These are phyloP conservation scores for Antheraea pernyi DNA, from an alignment of 1,140 invertebrate genomes.

Conservation along the genomic window DNA sequence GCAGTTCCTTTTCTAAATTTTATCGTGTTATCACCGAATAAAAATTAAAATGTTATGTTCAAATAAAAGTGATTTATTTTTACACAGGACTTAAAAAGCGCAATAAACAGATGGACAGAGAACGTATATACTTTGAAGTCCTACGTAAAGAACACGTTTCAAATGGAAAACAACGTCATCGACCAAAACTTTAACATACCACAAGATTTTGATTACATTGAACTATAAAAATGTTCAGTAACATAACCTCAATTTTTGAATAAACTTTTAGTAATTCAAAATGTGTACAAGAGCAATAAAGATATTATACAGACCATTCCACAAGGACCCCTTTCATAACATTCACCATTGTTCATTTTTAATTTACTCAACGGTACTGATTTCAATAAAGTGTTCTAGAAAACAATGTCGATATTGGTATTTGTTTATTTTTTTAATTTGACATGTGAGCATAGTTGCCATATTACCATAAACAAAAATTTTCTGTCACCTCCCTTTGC, in stretches of 20 bases:
- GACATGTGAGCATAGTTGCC: no score
- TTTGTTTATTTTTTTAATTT: no score
- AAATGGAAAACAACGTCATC: conserved; percentile 84
- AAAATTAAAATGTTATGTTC: no score
- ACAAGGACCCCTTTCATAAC: conserved; percentile 75
- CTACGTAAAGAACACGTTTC: conserved; percentile 93
- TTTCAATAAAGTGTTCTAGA: no score
- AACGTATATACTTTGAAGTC: conserved; percentile 90
- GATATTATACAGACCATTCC: conserved; percentile 52
- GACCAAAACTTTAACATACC: conserved; percentile 92
- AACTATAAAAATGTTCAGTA: conserved; percentile 22
- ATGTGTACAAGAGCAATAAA: not conserved
- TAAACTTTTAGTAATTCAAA: not conserved
- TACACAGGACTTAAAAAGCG: conserved; percentile 83
- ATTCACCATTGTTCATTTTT: conserved; percentile 73
- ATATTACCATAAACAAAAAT: no score
- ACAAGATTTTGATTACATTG: conserved; percentile 86
- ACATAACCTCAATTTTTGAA: not conserved
- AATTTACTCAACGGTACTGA: not conserved
- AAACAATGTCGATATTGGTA: no score
- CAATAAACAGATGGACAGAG: conserved; percentile 92
- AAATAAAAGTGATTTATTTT: not conserved
- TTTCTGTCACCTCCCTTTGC: no score
- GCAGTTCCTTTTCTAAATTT: no score
- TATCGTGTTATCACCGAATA: no score